Evolutionary conservation across 2,113 vertebrate species (phyloP).

Genomic region (Percina caprodes): DNA sequence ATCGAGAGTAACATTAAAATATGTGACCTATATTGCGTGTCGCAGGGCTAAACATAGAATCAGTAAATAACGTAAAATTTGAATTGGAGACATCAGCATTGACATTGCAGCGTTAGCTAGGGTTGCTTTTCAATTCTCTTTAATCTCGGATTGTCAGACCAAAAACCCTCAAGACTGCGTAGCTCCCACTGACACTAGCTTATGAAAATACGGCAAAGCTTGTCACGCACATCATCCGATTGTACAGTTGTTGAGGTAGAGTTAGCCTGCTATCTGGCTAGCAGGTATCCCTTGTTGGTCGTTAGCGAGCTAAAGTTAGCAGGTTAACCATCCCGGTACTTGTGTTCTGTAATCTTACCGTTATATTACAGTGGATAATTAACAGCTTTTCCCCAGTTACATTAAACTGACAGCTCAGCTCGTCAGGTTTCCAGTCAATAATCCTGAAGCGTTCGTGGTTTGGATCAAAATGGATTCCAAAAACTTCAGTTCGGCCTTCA

Average conservation of each 20-base stretch:
- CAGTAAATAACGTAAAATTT: background rate
- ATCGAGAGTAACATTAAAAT: background rate
- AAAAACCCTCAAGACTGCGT: background rate
- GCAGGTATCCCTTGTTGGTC: background rate
- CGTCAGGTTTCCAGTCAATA: constrained; percentile 96
- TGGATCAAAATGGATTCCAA: constrained; percentile 96
- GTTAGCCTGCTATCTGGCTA: constrained; percentile 31
- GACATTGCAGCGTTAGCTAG: constrained; percentile 33
- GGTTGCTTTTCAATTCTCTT: background rate
- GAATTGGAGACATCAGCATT: constrained; percentile 50
- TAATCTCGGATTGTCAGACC: background rate
- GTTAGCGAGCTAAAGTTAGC: constrained; percentile 65
- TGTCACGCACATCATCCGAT: constrained; percentile 1
- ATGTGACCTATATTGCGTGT: background rate
- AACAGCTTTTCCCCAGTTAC: constrained; percentile 89
- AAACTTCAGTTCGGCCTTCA: constrained; percentile 98
- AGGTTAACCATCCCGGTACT: constrained; percentile 45
- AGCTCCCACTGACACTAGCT: background rate
- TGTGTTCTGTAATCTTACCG: constrained; percentile 84
- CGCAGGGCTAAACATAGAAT: background rate
- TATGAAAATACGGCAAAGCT: constrained; percentile 11
- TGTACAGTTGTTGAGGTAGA: background rate
- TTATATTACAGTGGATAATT: constrained; percentile 96
- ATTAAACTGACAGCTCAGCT: constrained; percentile 94
- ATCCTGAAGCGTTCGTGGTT: constrained; percentile 97